phyloP scores from a whole-genome alignment of 2,888 invertebrate species.

The Chironomus riparius region DNA sequence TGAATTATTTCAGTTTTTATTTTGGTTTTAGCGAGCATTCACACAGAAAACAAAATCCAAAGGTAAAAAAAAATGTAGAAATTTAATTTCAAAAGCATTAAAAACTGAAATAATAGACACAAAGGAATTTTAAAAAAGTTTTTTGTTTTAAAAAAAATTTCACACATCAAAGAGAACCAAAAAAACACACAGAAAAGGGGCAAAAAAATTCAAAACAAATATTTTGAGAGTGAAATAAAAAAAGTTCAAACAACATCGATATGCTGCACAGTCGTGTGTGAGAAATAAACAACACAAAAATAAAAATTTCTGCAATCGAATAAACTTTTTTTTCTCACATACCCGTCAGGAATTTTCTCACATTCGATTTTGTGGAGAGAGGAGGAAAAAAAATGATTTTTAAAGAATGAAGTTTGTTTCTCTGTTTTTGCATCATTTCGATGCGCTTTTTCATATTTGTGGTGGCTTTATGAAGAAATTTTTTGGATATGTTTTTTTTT shows the following conservation, averaged over 20 bases:
- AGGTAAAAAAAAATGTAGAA: too few relatives aligned
- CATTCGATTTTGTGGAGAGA: not conserved
- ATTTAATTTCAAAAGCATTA: too few relatives aligned
- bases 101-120: not conserved
- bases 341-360: not conserved
- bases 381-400: not conserved
- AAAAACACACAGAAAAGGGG: not conserved
- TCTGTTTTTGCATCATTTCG: not conserved
- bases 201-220: constrained; percentile 1
- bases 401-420: not conserved
- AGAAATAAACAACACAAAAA: not conserved
- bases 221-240: not conserved
- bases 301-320: not conserved
- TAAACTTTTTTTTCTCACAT: not conserved
- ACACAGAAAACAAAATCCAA: too few relatives aligned
- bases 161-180: not conserved
- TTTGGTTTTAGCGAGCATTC: too few relatives aligned
- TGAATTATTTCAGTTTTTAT: too few relatives aligned
- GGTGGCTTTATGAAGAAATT: too few relatives aligned
- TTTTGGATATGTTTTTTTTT: too few relatives aligned
- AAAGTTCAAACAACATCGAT: constrained; percentile 5
- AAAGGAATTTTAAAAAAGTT: not conserved
- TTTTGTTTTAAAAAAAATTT: not conserved
- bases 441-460: too few relatives aligned
- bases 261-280: not conserved